These are phyloP conservation scores for Pollicipes pollicipes DNA, from an alignment of 1,140 invertebrate genomes.

Conservation along the genomic window DNA sequence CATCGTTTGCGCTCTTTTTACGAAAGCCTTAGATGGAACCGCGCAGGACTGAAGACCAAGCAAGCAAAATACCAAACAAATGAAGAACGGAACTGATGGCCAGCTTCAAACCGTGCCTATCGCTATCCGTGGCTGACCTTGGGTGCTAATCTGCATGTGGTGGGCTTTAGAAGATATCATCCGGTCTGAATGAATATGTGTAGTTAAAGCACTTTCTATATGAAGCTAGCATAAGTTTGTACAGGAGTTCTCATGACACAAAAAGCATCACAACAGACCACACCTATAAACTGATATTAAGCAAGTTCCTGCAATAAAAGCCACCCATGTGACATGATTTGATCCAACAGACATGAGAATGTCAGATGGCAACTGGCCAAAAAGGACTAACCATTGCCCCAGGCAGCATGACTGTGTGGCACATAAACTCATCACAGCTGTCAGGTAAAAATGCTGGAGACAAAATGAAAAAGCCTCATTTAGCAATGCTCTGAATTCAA, in stretches of 20 bases:
- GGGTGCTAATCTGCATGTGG: no score
- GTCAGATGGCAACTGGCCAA: no score
- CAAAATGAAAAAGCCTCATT: constrained; percentile 8
- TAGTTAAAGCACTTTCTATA: no score
- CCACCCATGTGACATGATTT: no score
- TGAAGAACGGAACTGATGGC: constrained; percentile 5
- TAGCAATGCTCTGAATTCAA: constrained; percentile 15
- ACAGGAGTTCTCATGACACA: no score
- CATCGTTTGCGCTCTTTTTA: neutral
- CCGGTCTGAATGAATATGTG: no score
- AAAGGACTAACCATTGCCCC: no score
- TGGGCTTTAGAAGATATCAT: no score
- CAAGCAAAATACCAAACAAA: constrained; percentile 7
- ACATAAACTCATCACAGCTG: constrained; percentile 2
- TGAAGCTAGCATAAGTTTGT: no score
- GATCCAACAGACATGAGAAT: no score
- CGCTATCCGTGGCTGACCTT: no score
- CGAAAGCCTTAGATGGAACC: neutral
- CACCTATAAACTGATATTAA: constrained; percentile 2
- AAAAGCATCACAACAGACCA: constrained; percentile 9
- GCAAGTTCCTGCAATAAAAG: neutral
- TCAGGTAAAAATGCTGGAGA: constrained; percentile 9
- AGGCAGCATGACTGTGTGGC: neutral
- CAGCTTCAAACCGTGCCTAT: no score
- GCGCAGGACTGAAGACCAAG: neutral